phyloP scores from a whole-genome alignment of 2,797 vertebrate genomes.

The Alauda arvensis region DNA sequence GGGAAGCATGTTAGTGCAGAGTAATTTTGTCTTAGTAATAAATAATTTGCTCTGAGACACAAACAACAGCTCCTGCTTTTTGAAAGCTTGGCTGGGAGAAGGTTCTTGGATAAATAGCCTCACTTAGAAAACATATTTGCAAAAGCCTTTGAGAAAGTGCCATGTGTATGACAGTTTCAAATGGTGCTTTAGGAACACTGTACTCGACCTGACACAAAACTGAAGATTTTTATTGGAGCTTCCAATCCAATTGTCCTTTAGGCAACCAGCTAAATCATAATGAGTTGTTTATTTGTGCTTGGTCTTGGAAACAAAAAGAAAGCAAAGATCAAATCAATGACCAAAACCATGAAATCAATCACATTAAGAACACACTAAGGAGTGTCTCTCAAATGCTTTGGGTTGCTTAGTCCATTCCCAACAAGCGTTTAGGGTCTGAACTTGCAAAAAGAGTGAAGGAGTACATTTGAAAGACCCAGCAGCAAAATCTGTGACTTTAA shows the following conservation, averaged over 20 bases:
- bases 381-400: background rate
- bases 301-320: background rate
- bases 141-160: conserved; percentile 23
- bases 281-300: background rate
- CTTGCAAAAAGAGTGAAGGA: conserved; percentile 9
- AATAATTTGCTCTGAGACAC: conserved; percentile 37
- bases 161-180: background rate
- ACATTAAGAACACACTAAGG: background rate
- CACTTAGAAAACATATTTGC: conserved; percentile 27
- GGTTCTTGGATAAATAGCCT: conserved; percentile 28
- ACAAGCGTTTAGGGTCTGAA: background rate
- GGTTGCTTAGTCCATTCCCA: background rate
- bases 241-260: background rate
- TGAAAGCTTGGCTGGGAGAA: conserved; percentile 20
- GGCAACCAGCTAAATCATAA: background rate
- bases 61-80: conserved; percentile 27
- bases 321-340: background rate
- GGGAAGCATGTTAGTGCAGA: background rate
- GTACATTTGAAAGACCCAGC: background rate
- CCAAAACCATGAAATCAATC: background rate
- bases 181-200: background rate
- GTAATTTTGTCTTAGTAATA: conserved; percentile 26
- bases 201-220: conserved; percentile 14
- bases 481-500: background rate
- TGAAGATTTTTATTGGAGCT: background rate